phyloP scores from a whole-genome alignment of 2,797 vertebrate species.

The Cyclopterus lumpus region DNA sequence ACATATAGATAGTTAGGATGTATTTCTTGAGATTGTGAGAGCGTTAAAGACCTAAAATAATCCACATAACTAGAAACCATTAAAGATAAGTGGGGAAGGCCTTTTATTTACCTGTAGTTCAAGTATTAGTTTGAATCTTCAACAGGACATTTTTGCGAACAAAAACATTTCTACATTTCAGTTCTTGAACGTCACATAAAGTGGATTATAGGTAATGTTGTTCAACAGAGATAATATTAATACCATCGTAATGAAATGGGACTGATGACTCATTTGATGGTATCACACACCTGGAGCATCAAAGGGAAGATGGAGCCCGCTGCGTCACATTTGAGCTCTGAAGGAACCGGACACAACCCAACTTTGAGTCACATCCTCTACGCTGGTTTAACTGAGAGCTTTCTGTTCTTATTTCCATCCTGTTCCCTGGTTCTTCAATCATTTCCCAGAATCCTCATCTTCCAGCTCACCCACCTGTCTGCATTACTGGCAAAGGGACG shows the following conservation, averaged over 20 bases:
- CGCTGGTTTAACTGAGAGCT: constrained; percentile 15
- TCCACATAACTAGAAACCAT: neutral
- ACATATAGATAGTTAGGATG: neutral
- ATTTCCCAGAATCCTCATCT: constrained; percentile 46
- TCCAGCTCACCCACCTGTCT: constrained; percentile 29
- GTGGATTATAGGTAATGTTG: constrained; percentile 38
- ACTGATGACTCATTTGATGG: constrained; percentile 64
- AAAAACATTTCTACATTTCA: constrained; percentile 37
- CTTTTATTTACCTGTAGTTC: constrained; percentile 1
- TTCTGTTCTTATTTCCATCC: constrained; percentile 10
- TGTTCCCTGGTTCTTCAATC: constrained; percentile 5
- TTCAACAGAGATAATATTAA: constrained; percentile 67
- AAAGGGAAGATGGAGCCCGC: constrained; percentile 56
- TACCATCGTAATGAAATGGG: constrained; percentile 72
- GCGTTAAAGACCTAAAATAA: neutral
- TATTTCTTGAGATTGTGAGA: neutral
- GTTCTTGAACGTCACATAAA: constrained; percentile 11
- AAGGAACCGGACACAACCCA: constrained; percentile 14
- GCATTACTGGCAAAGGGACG: constrained; percentile 33
- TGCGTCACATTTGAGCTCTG: constrained; percentile 40
- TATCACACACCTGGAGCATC: constrained; percentile 83
- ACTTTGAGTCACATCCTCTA: constrained; percentile 26
- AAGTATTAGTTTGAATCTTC: constrained; percentile 1
- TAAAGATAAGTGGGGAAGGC: neutral
- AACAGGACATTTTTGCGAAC: constrained; percentile 9